Percentiles rank a stretch among this genome's conserved stretches.
phyloP scores from a whole-genome alignment of 2,113 vertebrate genomes.

The Neopipo cinnamomea region DNA sequence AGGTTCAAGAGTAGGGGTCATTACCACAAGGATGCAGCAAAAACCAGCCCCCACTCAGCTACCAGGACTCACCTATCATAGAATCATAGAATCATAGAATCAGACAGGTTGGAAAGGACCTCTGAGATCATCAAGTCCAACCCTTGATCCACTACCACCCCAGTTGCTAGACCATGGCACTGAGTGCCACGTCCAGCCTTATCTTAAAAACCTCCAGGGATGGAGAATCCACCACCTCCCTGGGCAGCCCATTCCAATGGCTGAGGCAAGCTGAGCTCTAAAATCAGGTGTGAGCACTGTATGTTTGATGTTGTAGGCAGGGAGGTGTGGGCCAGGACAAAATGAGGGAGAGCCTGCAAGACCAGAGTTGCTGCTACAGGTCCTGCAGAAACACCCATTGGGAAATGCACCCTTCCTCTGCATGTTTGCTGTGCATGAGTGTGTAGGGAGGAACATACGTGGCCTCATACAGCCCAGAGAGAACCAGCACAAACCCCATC shows the following conservation, averaged over 20 bases:
- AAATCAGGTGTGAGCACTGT: not conserved
- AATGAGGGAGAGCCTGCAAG: not conserved
- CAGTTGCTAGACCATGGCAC: too few species aligned
- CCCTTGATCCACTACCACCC: too few species aligned
- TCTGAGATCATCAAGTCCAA: too few species aligned
- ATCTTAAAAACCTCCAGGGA: too few species aligned
- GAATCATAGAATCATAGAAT: too few species aligned
- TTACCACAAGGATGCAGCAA: not conserved
- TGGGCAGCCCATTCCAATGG: too few species aligned
- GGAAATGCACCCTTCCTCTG: not conserved
- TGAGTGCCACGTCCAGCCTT: too few species aligned
- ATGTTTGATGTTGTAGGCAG: not conserved
- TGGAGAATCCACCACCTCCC: too few species aligned
- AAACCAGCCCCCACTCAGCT: not conserved
- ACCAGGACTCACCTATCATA: fast-evolving
- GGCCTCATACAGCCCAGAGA: not conserved
- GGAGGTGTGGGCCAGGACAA: not conserved
- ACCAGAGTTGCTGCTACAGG: not conserved
- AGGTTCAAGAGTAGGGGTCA: not conserved
- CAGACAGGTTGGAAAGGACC: too few species aligned
- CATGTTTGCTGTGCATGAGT: fast-evolving
- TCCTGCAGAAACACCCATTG: not conserved
- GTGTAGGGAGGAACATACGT: fast-evolving
- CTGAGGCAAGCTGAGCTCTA: not conserved
- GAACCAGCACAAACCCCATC: not conserved